phyloP scores from a whole-genome alignment of 2,797 vertebrate genomes.

The Phaenicophaeus curvirostris region DNA sequence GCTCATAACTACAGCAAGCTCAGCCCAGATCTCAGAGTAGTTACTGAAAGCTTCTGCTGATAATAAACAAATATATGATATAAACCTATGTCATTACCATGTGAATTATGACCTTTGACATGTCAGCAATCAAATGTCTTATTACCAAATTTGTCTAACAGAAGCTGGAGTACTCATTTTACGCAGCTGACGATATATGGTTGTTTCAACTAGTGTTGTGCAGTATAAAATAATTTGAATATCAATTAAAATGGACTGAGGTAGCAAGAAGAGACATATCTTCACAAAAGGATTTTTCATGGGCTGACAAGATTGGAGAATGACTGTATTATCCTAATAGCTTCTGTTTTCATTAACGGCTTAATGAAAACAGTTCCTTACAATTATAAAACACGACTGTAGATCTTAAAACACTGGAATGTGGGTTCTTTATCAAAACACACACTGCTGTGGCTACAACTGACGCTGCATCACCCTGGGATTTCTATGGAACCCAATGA shows the following conservation, averaged over 20 bases:
- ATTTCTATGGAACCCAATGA: slow-evolving; percentile 61
- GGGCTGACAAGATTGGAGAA: slow-evolving; percentile 9
- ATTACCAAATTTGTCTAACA: background rate
- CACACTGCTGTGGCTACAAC: background rate
- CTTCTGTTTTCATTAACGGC: slow-evolving; percentile 67
- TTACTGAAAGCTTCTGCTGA: background rate
- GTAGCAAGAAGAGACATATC: background rate
- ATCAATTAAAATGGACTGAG: slow-evolving; percentile 31
- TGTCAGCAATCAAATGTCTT: background rate
- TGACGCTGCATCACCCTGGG: background rate
- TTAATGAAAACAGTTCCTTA: slow-evolving; percentile 63
- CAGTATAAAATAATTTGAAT: slow-evolving; percentile 1
- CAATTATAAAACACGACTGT: slow-evolving; percentile 42
- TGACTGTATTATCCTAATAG: slow-evolving; percentile 54
- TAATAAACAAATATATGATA: background rate
- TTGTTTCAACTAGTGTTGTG: background rate
- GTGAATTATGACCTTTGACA: background rate
- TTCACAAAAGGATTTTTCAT: slow-evolving; percentile 7
- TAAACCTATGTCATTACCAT: background rate
- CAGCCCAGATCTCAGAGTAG: background rate
- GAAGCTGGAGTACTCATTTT: background rate
- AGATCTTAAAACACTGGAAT: slow-evolving; percentile 22
- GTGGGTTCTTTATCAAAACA: slow-evolving; percentile 42
- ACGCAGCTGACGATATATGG: background rate
- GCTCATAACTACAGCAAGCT: background rate